Base-by-base conservation (phyloP, 2,797 vertebrate species). In the Dallia pectoralis region DNA sequence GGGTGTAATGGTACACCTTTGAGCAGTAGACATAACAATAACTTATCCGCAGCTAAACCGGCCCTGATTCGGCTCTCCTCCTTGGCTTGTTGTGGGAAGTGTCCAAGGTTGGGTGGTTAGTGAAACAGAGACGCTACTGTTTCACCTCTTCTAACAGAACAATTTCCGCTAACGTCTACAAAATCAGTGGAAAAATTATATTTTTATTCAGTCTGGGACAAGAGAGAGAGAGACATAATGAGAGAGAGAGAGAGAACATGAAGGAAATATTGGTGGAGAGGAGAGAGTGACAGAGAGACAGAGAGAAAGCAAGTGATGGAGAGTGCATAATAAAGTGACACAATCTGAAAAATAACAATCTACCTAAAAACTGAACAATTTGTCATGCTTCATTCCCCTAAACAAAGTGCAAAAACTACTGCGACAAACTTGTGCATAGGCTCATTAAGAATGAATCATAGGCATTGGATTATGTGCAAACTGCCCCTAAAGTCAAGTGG, bases 21-120 rank as follows among this genome's bases (percentile, higher is more conserved):
- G 81, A 81, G 80, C 81, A 77, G 49, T 4, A 92, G 92, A 91
- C 88, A 87, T 91, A 93, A 94, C 90, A 94, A 92, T 89, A 83
- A 90, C 84, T 77, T 85, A 78, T 84, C 82, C 81, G 66, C 86
- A 81, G 81, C 74, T 80, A 85, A 85, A 84, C 73, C 75, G 70
- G 85, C 84, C 82, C 76, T 4, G 47, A 84, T 81, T 85, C 78
- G 78, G 79, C 77, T 32, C 62, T 71, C 71, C 69, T 49, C 72
- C 76, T 83, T 80, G 51, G 72, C 33, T 73, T 74, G 0, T 51
- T 81, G 69, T 14, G 67, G 78, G 79, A 70, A 83, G 74, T 82
- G 77, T 85, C 81, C 79, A 74, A 66, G 69, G 72, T 64, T n/a
- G 75, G 80, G 76, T 68, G 72, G 79, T 79, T 74, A 40, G 64